Conservation (phyloP, 1,140 invertebrate genomes). For the Macrostomum lignano region DNA sequence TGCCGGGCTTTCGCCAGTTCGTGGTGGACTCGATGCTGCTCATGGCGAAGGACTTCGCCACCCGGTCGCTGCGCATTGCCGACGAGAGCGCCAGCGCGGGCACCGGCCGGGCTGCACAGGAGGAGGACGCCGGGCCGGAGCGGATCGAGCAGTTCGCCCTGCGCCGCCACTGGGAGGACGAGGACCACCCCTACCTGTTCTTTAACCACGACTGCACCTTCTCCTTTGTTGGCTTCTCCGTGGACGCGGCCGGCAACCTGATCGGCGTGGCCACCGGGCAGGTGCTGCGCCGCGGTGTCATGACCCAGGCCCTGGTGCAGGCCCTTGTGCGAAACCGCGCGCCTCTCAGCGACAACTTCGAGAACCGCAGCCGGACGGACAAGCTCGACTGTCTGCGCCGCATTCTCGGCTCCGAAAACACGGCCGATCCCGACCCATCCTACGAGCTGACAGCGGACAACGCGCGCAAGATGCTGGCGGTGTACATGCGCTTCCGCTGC, state of each 20-base stretch:
- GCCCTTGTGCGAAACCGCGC: slow-evolving; percentile 12
- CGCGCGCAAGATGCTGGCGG: slow-evolving; percentile 19
- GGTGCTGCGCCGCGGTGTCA: slow-evolving; percentile 10
- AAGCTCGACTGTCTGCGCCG: slow-evolving; percentile 10
- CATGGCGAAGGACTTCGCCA: slow-evolving; percentile 23
- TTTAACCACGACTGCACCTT: slow-evolving; percentile 15
- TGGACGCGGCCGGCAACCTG: slow-evolving; percentile 13
- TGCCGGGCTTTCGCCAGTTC: slow-evolving; percentile 17
- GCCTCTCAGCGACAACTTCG: slow-evolving; percentile 16
- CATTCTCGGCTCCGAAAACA: slow-evolving; percentile 12
- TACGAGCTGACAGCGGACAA: slow-evolving; percentile 19
- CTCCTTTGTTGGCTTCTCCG: slow-evolving; percentile 18
- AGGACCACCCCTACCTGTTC: slow-evolving; percentile 22
- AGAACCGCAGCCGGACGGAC: slow-evolving; percentile 8
- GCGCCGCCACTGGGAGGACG: no score
- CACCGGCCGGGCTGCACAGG: slow-evolving; percentile 10
- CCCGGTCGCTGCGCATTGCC: slow-evolving; percentile 16
- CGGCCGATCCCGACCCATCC: slow-evolving; percentile 15
- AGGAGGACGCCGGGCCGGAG: slow-evolving; percentile 4
- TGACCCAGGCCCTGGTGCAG: slow-evolving; percentile 11
- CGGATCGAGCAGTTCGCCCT: no score
- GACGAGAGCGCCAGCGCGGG: no score
- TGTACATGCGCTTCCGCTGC: slow-evolving; percentile 21
- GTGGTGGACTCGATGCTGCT: slow-evolving; percentile 17
- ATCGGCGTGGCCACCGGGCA: slow-evolving; percentile 12